Base-by-base conservation (phyloP, 2,113 vertebrate species). In the Fulica atra region DNA sequence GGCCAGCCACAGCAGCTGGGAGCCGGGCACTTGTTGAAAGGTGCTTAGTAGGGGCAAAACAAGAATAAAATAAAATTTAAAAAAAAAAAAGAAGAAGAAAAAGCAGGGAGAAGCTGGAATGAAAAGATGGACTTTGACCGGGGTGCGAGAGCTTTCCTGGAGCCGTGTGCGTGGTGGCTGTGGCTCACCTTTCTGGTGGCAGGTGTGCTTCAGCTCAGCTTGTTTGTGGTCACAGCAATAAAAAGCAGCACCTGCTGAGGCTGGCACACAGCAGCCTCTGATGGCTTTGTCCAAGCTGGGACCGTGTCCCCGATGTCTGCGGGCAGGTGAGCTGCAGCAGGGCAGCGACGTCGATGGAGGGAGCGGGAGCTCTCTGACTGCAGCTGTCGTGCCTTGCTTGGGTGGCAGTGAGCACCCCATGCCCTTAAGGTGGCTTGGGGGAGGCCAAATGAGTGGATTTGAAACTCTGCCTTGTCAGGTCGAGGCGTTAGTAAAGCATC, bases 1-100 rank as follows among this genome's bases (percentile, higher is more conserved):
- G 89, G 98, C 98, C 98, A 98, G 96, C 81, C 92, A 94, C 96
- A 97, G 98, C 98, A 98, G 98, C 98, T 98, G 98, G 98, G 97
- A 98, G 96, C 96, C 92, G 76, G 97, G 98, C 96, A 96, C 97
- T 98, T 98, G 97, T 97, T 97, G 97, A 98, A 98, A 98, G 97
- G 97, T 97, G 95, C 96, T 97, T 91, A 76, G 96, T 91, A 86
- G 93, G 97, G 94, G 95, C 89, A 95, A 95, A 97, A 89, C 94
- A 97, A 97, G 72, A 93, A 93, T 81, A 92, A 95, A 42, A 53
- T 53, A 53, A 53, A 53, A 53, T 53, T 15, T 28, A 53, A 53
- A 13, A 24, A 6, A 46, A 81, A 92, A 89, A 89, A 71, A 78
- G 64, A 56, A 74, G 35, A 33, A 69, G 64, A 61, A 79, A 54